phyloP scores from a whole-genome alignment of 2,113 vertebrate genomes.

The Taxidea taxus region DNA sequence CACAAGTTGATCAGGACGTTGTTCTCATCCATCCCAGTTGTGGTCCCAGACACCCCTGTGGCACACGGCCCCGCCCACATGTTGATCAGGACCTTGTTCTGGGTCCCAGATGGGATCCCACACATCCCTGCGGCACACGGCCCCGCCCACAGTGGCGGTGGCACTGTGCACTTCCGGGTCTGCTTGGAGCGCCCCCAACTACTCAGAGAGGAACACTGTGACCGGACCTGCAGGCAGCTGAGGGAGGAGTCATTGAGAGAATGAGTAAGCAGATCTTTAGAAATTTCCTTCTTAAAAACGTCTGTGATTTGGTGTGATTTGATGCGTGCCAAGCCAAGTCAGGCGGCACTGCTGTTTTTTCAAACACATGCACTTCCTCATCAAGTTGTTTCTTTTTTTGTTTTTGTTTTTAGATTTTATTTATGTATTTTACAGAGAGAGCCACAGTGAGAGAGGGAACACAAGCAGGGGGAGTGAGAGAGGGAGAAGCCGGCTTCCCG shows the following conservation, averaged over 20 bases:
- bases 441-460: no score
- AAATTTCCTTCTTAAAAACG: background rate
- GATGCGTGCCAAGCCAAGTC: background rate
- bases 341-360: background rate
- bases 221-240: accelerated
- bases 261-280: background rate
- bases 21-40: conserved; percentile 84
- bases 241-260: background rate
- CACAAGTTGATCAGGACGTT: conserved; percentile 84
- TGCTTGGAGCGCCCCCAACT: accelerated
- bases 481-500: no score
- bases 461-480: no score
- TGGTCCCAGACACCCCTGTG: background rate
- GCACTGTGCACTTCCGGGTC: background rate
- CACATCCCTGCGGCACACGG: background rate
- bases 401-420: no score
- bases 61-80: no score
- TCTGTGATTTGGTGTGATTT: background rate
- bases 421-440: no score
- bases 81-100: conserved; percentile 82
- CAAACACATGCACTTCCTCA: background rate
- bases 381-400: background rate
- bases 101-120: conserved; percentile 63
- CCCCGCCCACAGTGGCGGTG: accelerated
- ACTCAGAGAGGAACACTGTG: accelerated